Conservation (phyloP, 1,140 invertebrate species). For the Eulimnadia texana region DNA sequence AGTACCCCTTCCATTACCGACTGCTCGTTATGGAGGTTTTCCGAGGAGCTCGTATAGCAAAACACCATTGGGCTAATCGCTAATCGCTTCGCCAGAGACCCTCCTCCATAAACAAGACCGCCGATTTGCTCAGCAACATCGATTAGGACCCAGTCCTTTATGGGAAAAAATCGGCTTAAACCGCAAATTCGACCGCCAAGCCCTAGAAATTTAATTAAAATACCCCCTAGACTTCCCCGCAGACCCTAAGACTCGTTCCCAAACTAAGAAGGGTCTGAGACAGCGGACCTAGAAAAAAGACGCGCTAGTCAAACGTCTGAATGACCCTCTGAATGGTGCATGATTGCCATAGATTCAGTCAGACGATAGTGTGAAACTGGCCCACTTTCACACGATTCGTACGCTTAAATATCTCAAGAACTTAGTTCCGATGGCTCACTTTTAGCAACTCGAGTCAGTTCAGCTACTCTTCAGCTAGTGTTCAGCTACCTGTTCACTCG, state of each 20-base stretch:
- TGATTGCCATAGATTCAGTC: too few species aligned
- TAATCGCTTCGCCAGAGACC: not conserved
- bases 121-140: not conserved
- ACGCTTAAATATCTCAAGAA: too few species aligned
- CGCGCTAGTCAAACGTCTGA: too few species aligned
- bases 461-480: too few species aligned
- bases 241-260: not conserved
- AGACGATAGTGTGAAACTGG: too few species aligned
- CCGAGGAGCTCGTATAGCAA: not conserved
- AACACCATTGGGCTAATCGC: not conserved
- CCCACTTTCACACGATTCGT: too few species aligned
- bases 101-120: not conserved
- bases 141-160: not conserved
- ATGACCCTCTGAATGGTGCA: too few species aligned
- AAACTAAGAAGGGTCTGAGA: not conserved
- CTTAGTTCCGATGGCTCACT: too few species aligned
- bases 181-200: too few species aligned
- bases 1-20: not conserved
- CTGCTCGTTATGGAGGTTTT: not conserved
- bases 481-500: too few species aligned
- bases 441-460: too few species aligned
- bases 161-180: not conserved
- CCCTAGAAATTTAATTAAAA: not conserved
- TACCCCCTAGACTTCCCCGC: too few species aligned
- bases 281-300: not conserved